phyloP scores from a whole-genome alignment of 23 tunicate species.

The Botrylloides violaceus region DNA sequence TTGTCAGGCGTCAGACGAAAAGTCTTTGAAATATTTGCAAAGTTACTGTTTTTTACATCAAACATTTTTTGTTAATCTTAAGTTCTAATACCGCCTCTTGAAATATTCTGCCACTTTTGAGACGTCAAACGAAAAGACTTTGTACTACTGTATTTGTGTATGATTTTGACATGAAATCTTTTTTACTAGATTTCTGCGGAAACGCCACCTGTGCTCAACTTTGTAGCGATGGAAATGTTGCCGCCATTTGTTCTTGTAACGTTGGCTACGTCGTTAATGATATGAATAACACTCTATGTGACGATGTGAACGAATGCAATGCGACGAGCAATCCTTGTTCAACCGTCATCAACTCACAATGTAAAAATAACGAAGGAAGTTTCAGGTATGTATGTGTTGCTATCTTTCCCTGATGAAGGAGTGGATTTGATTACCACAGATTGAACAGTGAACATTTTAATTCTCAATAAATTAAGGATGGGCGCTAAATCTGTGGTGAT shows the following conservation, averaged over 20 bases:
- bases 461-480: neutral
- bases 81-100: too few species aligned
- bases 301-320: conserved; percentile 50
- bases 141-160: too few species aligned
- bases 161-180: too few species aligned
- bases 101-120: too few species aligned
- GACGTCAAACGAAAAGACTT: too few species aligned
- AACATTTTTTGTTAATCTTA: too few species aligned
- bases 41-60: too few species aligned
- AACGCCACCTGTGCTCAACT: conserved; percentile 12
- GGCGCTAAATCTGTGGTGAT: too few species aligned
- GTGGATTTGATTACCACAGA: too few species aligned
- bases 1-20: too few species aligned
- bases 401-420: too few species aligned
- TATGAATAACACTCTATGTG: conserved; percentile 17
- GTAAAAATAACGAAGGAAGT: conserved; percentile 43
- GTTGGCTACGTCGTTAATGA: conserved; percentile 4
- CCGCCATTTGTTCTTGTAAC: conserved; percentile 8
- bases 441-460: neutral
- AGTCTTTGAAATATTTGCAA: too few species aligned
- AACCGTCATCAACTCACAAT: neutral
- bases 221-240: conserved; percentile 3
- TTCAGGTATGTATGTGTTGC: conserved; percentile 29
- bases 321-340: conserved; percentile 20
- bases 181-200: conserved; percentile 5